phyloP scores from a whole-genome alignment of 2,888 invertebrate genomes.

The Lagria hirta region DNA sequence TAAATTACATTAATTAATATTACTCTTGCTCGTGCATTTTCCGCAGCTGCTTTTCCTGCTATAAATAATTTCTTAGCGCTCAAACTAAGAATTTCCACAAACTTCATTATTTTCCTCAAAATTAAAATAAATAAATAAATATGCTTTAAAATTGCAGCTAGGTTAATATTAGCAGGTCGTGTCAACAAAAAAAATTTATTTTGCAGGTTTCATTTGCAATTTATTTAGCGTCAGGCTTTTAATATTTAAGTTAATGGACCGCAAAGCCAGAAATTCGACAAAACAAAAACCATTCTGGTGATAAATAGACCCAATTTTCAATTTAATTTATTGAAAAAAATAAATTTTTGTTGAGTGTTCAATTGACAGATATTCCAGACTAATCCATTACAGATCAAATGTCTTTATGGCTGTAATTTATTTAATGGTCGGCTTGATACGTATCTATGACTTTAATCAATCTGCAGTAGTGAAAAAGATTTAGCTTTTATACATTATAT shows the following conservation, averaged over 20 bases:
- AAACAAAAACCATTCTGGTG: slow-evolving; percentile 12
- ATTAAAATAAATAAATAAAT: no score
- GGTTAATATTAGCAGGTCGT: no score
- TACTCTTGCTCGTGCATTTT: no score
- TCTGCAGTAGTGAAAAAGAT: no score
- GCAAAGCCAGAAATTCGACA: slow-evolving; percentile 4
- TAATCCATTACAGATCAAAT: slow-evolving; percentile 19
- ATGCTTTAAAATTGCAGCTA: no score
- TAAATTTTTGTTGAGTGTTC: slow-evolving; percentile 2
- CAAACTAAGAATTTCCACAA: no score
- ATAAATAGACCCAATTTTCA: slow-evolving; percentile 12
- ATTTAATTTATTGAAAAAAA: slow-evolving; percentile 12
- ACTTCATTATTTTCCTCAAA: no score
- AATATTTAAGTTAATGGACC: slow-evolving; percentile 5
- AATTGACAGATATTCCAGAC: slow-evolving; percentile 6
- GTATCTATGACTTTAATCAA: slow-evolving; percentile 18
- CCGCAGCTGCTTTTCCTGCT: no score
- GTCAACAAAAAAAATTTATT: no score
- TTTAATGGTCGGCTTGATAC: slow-evolving; percentile 19
- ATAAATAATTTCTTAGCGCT: no score
- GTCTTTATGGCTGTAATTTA: slow-evolving; percentile 20
- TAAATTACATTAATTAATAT: no score
- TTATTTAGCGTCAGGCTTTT: slow-evolving; percentile 1
- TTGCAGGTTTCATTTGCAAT: not conserved
- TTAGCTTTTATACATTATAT: no score